phyloP scores from a whole-genome alignment of 30 jellyfish, hydroid and myxozoan species.

The Catostylus mosaicus region DNA sequence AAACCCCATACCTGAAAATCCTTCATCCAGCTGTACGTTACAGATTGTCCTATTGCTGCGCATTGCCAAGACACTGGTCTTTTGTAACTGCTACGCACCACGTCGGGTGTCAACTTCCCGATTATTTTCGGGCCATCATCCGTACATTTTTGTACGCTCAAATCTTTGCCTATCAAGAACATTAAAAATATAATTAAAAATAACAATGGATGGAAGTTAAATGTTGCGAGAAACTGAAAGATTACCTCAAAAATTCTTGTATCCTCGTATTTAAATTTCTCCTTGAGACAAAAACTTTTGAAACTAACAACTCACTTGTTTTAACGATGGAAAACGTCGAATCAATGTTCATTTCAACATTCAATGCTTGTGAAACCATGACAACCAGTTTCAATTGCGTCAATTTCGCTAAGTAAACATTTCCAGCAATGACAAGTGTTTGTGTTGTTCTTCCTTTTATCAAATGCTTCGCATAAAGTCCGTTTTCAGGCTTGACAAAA shows the following conservation, averaged over 20 bases:
- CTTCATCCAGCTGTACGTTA: conserved; percentile 80
- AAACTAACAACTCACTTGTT: conserved; percentile 75
- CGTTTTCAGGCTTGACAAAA: conserved; percentile 21
- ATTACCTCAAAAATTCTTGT: too few species aligned
- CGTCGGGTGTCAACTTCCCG: conserved; percentile 68
- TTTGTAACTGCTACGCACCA: conserved; percentile 53
- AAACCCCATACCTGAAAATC: conserved; percentile 56
- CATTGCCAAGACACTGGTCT: conserved; percentile 69
- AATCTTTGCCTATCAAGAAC: conserved; percentile 56
- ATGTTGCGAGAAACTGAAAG: too few species aligned
- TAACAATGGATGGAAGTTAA: too few species aligned
- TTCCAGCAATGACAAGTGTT: conserved; percentile 73
- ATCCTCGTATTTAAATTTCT: too few species aligned
- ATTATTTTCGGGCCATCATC: conserved; percentile 88
- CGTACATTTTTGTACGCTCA: conserved; percentile 40
- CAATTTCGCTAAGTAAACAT: conserved; percentile 68
- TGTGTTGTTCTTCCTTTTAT: conserved; percentile 14
- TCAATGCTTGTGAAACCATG: conserved; percentile 9
- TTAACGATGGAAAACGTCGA: conserved; percentile 85
- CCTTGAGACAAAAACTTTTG: too few species aligned
- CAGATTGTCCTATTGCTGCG: conserved; percentile 72
- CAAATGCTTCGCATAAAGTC: conserved; percentile 40
- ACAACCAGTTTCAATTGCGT: conserved; percentile 61
- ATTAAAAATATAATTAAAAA: too few species aligned
- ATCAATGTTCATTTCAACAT: conserved; percentile 53